Percentiles rank a stretch among this genome's conserved stretches.
phyloP scores from a whole-genome alignment of 2,888 invertebrate genomes.

The Toxonevra muliebris region DNA sequence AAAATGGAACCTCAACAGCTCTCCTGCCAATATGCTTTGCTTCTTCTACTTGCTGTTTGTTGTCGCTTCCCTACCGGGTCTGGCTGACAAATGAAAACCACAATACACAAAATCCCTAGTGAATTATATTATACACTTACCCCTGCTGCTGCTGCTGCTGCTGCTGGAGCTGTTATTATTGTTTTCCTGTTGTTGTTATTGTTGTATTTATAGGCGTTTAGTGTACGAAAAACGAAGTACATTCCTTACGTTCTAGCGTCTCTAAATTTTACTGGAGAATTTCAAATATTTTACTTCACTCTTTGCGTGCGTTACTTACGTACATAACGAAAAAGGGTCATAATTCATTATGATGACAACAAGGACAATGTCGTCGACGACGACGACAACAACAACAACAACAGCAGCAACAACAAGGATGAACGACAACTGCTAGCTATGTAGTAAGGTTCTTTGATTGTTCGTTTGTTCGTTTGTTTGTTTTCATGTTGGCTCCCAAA shows the following conservation, averaged over 20 bases:
- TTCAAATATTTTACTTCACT: conserved; percentile 15
- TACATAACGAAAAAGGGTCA: conserved; percentile 19
- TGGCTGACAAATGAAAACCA: conserved; percentile 11
- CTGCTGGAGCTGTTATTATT: conserved; percentile 13
- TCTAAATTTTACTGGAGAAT: not conserved
- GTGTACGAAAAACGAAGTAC: too few species aligned
- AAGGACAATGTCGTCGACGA: not conserved
- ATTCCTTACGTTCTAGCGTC: not conserved
- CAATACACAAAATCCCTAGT: not conserved
- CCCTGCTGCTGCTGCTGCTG: not conserved
- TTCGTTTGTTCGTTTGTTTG: not conserved
- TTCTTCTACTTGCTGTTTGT: not conserved
- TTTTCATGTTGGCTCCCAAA: conserved; percentile 29
- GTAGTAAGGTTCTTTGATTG: too few species aligned
- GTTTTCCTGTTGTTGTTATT: conserved; percentile 24
- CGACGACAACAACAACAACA: not conserved
- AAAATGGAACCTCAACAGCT: conserved; percentile 10
- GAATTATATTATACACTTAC: not conserved
- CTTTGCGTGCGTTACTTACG: not conserved
- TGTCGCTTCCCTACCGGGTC: conserved; percentile 2
- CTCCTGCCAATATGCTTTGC: not conserved
- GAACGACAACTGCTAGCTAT: not conserved
- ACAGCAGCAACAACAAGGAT: not conserved
- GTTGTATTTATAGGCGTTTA: not conserved
- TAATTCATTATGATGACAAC: conserved; percentile 29